Conservation (phyloP, 2,797 vertebrate genomes). For the Diglossa cyanea region DNA sequence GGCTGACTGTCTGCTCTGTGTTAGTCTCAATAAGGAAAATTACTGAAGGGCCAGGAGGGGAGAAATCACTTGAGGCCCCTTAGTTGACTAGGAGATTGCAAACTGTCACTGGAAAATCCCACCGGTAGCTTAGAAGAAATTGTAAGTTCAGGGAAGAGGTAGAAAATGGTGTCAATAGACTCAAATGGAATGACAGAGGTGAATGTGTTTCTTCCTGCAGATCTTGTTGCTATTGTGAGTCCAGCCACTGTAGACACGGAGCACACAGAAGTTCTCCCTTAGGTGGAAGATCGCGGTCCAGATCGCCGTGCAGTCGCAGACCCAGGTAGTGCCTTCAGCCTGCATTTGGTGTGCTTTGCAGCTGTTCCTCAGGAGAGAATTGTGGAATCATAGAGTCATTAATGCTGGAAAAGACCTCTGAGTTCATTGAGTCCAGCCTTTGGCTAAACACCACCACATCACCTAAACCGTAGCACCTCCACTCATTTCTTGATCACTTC, state of each 20-base stretch:
- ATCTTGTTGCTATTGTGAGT: slow-evolving; percentile 87
- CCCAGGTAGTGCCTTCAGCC: slow-evolving; percentile 81
- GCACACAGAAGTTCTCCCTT: slow-evolving; percentile 84
- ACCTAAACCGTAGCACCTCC: fast-evolving
- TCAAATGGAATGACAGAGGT: neutral
- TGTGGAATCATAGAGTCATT: neutral
- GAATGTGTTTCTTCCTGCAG: slow-evolving; percentile 73
- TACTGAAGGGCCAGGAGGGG: neutral
- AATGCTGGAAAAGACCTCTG: neutral
- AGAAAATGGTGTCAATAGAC: neutral
- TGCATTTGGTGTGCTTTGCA: neutral
- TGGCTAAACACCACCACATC: neutral
- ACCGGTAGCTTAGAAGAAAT: neutral
- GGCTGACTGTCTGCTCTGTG: neutral
- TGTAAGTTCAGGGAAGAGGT: neutral
- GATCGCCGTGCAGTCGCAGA: slow-evolving; percentile 86
- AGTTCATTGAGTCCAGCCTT: neutral
- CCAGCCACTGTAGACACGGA: slow-evolving; percentile 85
- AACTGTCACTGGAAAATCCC: slow-evolving; percentile 34
- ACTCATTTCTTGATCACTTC: neutral
- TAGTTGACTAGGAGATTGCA: slow-evolving; percentile 9
- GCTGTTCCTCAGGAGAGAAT: neutral
- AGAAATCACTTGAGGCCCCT: neutral
- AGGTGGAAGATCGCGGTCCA: slow-evolving; percentile 78
- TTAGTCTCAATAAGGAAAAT: slow-evolving; percentile 47